Percentiles rank a stretch among this genome's conserved stretches.
These are phyloP conservation scores for Silurus lanzhouensis DNA, from an alignment of 2,797 vertebrate species.

Conservation along the genomic window DNA sequence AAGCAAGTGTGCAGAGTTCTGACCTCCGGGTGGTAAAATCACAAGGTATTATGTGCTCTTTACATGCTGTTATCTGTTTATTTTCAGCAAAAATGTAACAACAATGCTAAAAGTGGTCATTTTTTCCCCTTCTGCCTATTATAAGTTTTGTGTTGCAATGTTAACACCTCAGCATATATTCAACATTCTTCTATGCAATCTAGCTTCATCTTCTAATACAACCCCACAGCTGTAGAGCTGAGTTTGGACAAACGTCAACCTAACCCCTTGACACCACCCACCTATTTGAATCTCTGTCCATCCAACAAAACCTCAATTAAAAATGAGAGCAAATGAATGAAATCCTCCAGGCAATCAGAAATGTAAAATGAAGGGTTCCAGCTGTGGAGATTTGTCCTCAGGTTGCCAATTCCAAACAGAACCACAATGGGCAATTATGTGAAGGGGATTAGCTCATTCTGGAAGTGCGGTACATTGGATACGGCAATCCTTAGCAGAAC, in stretches of 20 bases:
- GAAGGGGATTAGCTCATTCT: conserved; percentile 39
- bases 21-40: not conserved
- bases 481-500: conserved; percentile 11
- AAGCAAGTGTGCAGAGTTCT: too few species aligned
- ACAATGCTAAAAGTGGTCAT: not conserved
- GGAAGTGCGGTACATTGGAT: conserved; percentile 18
- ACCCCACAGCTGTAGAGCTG: too few species aligned
- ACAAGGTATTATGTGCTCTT: not conserved
- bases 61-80: not conserved
- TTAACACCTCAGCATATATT: not conserved
- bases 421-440: conserved; percentile 47
- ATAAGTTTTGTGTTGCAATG: not conserved
- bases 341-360: conserved; percentile 19
- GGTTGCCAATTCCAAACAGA: conserved; percentile 10
- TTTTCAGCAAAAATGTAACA: not conserved
- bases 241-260: conserved; percentile 1
- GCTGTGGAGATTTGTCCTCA: not conserved
- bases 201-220: not conserved
- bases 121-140: not conserved
- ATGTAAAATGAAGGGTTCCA: not conserved
- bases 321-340: conserved; percentile 23
- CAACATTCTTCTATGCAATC: not conserved
- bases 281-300: too few species aligned
- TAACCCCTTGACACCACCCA: not conserved
- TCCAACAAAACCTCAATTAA: not conserved